Evolutionary conservation across 2,888 invertebrate genomes (phyloP).

Genomic region (Drosophila greeni): DNA sequence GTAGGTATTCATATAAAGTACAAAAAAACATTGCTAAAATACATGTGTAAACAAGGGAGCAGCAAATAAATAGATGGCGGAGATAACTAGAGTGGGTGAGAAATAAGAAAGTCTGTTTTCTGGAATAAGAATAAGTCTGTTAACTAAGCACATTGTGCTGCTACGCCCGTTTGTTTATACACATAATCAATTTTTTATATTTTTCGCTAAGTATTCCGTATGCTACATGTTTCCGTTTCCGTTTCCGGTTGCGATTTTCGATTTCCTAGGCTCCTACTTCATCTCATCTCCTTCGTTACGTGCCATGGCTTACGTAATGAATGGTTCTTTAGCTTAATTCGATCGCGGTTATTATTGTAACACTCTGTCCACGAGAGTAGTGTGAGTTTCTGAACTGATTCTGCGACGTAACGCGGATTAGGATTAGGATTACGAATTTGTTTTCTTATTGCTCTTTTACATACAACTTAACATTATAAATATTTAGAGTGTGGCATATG

Average conservation of each 20-base stretch:
- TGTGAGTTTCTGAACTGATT: constrained; percentile 22
- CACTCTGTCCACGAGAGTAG: constrained; percentile 10
- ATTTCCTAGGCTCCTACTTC: constrained; percentile 18
- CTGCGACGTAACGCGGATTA: constrained; percentile 27
- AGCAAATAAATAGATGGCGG: constrained; percentile 61
- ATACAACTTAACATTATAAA: constrained; percentile 46
- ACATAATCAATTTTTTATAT: constrained; percentile 47
- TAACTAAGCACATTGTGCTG: constrained; percentile 67
- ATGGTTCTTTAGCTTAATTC: constrained; percentile 39
- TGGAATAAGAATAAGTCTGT: constrained; percentile 46
- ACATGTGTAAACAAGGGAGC: constrained; percentile 51
- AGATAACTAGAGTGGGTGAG: constrained; percentile 28
- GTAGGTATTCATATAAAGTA: constrained; percentile 42
- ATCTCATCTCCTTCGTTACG: constrained; percentile 13
- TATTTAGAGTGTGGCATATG: constrained; percentile 45
- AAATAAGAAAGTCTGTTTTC: constrained; percentile 18
- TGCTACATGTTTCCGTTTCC: constrained; percentile 23
- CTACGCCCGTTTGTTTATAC: constrained; percentile 63
- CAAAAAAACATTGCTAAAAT: constrained; percentile 59
- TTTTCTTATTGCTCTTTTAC: constrained; percentile 45
- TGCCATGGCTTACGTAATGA: constrained; percentile 20
- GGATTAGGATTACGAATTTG: constrained; percentile 21
- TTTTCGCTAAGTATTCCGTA: constrained; percentile 44
- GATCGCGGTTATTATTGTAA: constrained; percentile 33
- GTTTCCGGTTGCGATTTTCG: constrained; percentile 5